Evolutionary conservation across 2,797 vertebrate species (phyloP).

Genomic region (Coendou prehensilis): DNA sequence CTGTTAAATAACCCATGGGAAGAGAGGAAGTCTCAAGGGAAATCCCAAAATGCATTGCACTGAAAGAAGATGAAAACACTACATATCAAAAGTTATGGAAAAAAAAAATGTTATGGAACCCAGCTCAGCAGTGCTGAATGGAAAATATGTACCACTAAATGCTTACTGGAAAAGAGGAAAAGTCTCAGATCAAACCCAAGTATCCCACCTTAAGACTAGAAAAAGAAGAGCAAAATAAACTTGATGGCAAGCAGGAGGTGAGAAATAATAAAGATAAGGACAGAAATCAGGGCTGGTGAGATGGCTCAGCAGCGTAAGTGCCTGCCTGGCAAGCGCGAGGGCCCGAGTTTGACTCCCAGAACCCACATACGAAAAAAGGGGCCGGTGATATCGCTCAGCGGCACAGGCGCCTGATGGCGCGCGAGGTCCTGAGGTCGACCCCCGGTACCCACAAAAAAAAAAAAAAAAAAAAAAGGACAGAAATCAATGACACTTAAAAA

Average conservation of each 20-base stretch:
- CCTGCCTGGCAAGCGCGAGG: no score
- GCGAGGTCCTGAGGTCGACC: no score
- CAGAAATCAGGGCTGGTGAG: neutral
- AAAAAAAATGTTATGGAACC: no score
- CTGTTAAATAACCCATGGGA: conserved; percentile 48
- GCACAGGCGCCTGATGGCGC: no score
- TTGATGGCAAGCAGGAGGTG: neutral
- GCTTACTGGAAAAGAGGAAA: neutral
- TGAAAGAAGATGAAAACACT: conserved; percentile 63
- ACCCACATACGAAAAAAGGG: no score
- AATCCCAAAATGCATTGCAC: conserved; percentile 68
- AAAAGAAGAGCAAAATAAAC: neutral
- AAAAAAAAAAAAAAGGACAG: neutral
- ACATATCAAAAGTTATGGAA: neutral
- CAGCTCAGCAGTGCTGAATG: neutral
- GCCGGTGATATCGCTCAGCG: no score
- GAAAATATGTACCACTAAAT: neutral
- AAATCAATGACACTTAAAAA: neutral
- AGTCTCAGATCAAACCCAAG: neutral
- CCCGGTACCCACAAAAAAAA: no score
- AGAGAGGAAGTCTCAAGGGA: conserved; percentile 49
- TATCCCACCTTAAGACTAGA: neutral
- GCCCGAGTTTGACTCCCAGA: no score
- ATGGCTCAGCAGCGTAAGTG: no score
- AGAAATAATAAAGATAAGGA: neutral